Conservation (phyloP, 2,797 vertebrate species). For the Tapera naevia region DNA sequence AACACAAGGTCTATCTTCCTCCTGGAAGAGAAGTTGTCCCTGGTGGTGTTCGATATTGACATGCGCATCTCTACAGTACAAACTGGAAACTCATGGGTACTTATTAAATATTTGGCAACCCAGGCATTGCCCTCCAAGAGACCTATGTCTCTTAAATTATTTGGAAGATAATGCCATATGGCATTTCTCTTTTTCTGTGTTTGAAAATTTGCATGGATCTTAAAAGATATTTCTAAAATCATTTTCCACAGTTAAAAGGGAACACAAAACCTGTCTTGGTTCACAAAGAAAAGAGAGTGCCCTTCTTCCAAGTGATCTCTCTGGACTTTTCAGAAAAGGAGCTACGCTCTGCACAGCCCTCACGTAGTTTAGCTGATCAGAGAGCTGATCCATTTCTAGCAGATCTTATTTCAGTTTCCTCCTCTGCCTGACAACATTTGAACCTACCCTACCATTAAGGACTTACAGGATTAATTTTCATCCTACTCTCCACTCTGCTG, state of each 20-base stretch:
- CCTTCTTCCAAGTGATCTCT: neutral
- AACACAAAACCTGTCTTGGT: neutral
- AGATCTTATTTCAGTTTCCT: conserved; percentile 11
- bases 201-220: neutral
- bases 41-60: neutral
- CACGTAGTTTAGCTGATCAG: neutral
- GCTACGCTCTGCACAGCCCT: neutral
- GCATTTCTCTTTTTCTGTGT: neutral
- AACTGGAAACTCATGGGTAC: neutral
- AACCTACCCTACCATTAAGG: conserved; percentile 31
- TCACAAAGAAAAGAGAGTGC: neutral
- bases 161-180: neutral
- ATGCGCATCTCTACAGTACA: neutral
- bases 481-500: neutral
- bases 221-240: neutral
- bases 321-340: neutral
- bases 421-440: conserved; percentile 9
- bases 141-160: neutral
- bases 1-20: neutral
- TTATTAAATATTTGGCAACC: neutral
- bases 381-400: neutral
- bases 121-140: neutral
- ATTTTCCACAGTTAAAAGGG: neutral
- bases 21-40: neutral
- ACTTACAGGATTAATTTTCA: conserved; percentile 42